These are phyloP conservation scores for Anolis carolinensis DNA, from an alignment of 2,113 vertebrate species.

Conservation along the genomic window DNA sequence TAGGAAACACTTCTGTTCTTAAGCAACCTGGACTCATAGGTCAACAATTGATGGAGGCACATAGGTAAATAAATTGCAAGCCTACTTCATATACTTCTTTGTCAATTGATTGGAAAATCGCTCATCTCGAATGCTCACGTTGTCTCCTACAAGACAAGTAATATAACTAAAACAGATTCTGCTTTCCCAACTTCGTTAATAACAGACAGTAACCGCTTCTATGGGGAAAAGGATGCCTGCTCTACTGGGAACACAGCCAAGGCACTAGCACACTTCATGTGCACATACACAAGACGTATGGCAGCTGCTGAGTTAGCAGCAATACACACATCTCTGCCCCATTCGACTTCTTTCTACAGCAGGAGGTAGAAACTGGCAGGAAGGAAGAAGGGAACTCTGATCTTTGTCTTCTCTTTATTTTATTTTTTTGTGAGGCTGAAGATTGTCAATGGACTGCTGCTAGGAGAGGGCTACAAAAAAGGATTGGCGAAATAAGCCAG, in stretches of 20 bases:
- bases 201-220: background rate
- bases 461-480: background rate
- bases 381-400: background rate
- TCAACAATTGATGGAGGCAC: background rate
- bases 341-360: background rate
- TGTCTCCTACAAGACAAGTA: background rate
- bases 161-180: background rate
- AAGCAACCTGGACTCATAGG: background rate
- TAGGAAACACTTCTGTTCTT: background rate
- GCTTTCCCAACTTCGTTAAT: background rate
- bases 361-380: background rate
- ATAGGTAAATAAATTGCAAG: background rate
- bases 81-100: background rate
- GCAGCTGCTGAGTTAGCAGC: slow-evolving; percentile 10
- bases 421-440: background rate
- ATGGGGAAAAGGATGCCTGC: background rate
- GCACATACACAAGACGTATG: background rate
- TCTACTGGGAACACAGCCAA: slow-evolving; percentile 27
- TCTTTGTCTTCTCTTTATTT: background rate
- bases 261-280: background rate
- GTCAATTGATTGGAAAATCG: background rate
- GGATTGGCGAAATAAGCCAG: background rate
- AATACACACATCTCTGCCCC: background rate
- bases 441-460: background rate
- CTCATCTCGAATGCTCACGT: background rate